A percentile compares a stretch with the other conserved stretches of the same genome.
These are phyloP conservation scores for Sporophila hypoxantha DNA, from an alignment of 2,113 vertebrate genomes.

Conservation along the genomic window DNA sequence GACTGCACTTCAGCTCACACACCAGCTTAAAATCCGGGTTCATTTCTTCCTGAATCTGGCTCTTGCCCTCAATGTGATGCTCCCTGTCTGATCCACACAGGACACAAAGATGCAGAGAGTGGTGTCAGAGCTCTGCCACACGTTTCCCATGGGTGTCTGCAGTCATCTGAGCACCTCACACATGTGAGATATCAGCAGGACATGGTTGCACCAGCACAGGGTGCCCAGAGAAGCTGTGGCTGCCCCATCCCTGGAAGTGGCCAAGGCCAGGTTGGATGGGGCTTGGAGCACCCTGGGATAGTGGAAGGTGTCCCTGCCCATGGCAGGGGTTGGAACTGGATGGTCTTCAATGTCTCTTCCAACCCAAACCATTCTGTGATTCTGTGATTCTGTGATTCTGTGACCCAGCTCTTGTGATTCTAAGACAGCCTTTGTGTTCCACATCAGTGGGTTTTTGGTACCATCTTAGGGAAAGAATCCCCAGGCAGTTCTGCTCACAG, in stretches of 20 bases:
- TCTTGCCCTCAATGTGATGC: accelerated
- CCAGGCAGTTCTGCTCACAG: neutral
- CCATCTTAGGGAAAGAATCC: neutral
- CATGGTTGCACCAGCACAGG: neutral
- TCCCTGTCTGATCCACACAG: neutral
- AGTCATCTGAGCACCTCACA: neutral
- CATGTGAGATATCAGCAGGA: neutral
- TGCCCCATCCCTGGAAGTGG: neutral
- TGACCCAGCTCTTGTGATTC: neutral
- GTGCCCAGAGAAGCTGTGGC: neutral
- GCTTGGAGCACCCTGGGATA: accelerated
- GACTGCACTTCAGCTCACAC: neutral
- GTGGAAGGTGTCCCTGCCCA: neutral
- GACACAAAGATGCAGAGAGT: neutral
- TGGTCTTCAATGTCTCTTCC: accelerated
- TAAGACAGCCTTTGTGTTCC: accelerated
- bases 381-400: neutral
- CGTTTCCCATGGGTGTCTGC: neutral
- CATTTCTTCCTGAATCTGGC: neutral
- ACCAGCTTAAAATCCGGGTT: neutral
- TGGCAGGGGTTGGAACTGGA: neutral
- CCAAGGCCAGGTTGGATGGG: accelerated
- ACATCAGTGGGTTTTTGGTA: neutral
- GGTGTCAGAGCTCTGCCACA: neutral
- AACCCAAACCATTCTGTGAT: neutral